A percentile compares a stretch with the other conserved stretches of the same genome.
Evolutionary conservation across 1,140 invertebrate species (phyloP).

Genomic region (Agraylea sexmaculata): DNA sequence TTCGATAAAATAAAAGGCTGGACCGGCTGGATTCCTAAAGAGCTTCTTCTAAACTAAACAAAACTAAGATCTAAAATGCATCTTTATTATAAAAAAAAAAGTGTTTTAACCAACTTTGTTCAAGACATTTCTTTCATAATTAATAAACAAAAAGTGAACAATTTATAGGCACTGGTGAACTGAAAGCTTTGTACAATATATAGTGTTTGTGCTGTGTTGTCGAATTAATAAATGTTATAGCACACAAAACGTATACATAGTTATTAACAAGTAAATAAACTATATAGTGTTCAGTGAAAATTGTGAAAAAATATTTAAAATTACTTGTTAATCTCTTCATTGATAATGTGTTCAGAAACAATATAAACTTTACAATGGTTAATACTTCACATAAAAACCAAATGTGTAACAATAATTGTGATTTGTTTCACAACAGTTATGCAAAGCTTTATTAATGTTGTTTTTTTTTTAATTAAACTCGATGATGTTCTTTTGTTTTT

Average conservation of each 20-base stretch:
- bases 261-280: conserved; percentile 16
- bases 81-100: conserved; percentile 22
- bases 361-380: too few species aligned
- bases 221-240: conserved; percentile 21
- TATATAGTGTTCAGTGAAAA: conserved; percentile 21
- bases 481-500: too few species aligned
- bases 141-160: conserved; percentile 11
- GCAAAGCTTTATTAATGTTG: too few species aligned
- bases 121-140: conserved; percentile 15
- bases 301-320: too few species aligned
- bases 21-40: conserved; percentile 77
- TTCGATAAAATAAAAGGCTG: conserved; percentile 46
- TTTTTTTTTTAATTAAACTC: too few species aligned
- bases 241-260: conserved; percentile 22
- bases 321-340: too few species aligned
- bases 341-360: too few species aligned
- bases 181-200: background rate
- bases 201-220: conserved; percentile 21
- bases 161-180: background rate
- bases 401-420: too few species aligned
- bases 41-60: conserved; percentile 68
- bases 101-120: conserved; percentile 14
- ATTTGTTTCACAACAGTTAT: too few species aligned
- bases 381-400: too few species aligned
- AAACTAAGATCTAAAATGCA: conserved; percentile 26